Conservation (phyloP, 2,888 invertebrate species). For the Cataglyphis livida region DNA sequence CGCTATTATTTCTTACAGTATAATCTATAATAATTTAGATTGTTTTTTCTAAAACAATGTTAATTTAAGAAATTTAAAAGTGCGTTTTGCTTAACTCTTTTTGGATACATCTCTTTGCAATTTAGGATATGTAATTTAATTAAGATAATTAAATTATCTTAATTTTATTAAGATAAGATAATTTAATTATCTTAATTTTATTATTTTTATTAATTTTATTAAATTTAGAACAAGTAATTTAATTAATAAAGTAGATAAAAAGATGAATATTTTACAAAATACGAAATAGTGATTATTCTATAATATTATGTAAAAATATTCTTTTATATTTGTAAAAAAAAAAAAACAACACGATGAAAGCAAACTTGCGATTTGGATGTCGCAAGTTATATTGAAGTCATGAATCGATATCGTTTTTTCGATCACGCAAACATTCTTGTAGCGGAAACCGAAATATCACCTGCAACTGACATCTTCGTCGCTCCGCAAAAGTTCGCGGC, state of each 20-base stretch:
- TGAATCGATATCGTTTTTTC: conserved; percentile 52
- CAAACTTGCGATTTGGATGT: neutral
- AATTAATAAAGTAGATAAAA: neutral
- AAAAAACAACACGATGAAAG: conserved; percentile 11
- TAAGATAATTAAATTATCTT: too few relatives aligned
- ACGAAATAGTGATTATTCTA: neutral
- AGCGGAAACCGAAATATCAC: conserved; percentile 44
- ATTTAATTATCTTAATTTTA: too few relatives aligned
- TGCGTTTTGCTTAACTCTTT: neutral
- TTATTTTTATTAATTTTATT: too few relatives aligned
- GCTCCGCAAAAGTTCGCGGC: conserved; percentile 40
- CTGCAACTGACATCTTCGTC: conserved; percentile 47
- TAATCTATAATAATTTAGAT: neutral
- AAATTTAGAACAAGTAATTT: too few relatives aligned
- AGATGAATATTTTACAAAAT: neutral
- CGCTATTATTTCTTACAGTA: neutral
- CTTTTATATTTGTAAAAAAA: conserved; percentile 17
- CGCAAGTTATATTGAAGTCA: conserved; percentile 5
- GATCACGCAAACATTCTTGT: conserved; percentile 39
- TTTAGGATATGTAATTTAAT: neutral
- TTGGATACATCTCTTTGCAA: neutral
- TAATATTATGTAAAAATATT: neutral
- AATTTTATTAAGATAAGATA: too few relatives aligned
- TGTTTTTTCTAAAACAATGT: neutral
- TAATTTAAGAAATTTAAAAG: neutral